A percentile compares a stretch with the other conserved stretches of the same genome.
Evolutionary conservation across 30 jellyfish, hydroid and myxozoan genomes (phyloP).

Genomic region (Chrysaora quinquecirrha): DNA sequence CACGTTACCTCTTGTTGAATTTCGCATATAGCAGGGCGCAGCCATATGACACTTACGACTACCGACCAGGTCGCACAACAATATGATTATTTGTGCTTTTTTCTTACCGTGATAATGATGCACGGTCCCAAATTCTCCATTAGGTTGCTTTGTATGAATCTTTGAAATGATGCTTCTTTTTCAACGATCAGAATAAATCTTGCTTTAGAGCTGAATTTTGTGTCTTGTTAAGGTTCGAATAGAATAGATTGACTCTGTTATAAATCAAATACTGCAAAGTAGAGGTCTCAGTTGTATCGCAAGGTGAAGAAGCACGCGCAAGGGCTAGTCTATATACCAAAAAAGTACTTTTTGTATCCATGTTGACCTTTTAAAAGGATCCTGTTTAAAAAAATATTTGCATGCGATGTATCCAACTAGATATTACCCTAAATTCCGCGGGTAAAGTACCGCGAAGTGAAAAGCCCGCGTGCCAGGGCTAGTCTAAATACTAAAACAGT

Average conservation of each 20-base stretch:
- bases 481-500: no score
- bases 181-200: slow-evolving; percentile 81
- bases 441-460: no score
- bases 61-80: no score
- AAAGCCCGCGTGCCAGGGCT: no score
- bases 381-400: background rate
- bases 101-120: slow-evolving; percentile 77
- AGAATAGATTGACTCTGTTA: background rate
- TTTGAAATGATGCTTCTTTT: slow-evolving; percentile 94
- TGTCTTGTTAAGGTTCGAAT: slow-evolving; percentile 10
- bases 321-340: background rate
- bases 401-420: no score
- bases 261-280: background rate
- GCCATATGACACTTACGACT: no score
- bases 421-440: no score
- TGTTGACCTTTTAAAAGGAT: background rate
- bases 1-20: no score
- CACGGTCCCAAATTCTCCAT: slow-evolving; percentile 87
- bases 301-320: background rate
- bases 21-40: no score
- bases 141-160: slow-evolving; percentile 64
- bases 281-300: no score
- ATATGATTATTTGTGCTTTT: no score
- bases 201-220: slow-evolving; percentile 62
- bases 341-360: background rate